Evolutionary conservation across 2,113 vertebrate species (phyloP).

Genomic region (Leptobrachium leishanense): DNA sequence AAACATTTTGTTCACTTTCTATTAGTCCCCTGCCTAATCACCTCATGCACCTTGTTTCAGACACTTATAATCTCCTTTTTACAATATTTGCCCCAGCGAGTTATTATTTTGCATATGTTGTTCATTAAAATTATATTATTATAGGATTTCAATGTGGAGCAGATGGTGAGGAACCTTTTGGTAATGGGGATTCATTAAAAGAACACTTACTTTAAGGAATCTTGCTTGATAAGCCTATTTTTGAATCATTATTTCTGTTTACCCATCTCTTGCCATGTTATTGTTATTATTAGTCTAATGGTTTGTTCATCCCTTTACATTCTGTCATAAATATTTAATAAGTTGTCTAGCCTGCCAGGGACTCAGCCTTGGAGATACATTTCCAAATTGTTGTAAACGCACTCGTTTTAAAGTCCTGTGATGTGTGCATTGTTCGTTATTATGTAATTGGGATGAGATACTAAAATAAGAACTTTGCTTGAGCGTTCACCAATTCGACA

Average conservation of each 20-base stretch:
- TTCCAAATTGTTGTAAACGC: neutral
- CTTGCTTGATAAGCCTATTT: neutral
- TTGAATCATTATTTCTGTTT: neutral
- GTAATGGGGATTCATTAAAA: neutral
- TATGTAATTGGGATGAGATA: neutral
- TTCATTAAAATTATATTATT: neutral
- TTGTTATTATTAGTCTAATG: conserved; percentile 7
- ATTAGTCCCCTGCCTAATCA: too few species aligned
- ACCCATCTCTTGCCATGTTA: neutral
- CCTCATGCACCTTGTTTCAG: too few species aligned
- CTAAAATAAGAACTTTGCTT: neutral
- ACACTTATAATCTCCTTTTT: too few species aligned
- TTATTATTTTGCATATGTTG: neutral
- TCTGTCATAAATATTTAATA: neutral
- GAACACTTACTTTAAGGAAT: neutral
- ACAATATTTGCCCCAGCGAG: neutral
- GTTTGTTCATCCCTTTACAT: conserved; percentile 3
- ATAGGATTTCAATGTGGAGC: neutral
- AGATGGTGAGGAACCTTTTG: neutral
- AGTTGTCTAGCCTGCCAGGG: neutral
- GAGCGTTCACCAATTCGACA: too few species aligned
- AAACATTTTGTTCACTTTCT: too few species aligned
- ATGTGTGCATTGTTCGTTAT: neutral
- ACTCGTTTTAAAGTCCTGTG: neutral
- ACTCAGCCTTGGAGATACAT: neutral